A percentile compares a stretch with the other conserved stretches of the same genome.
Conservation (phyloP, 2,113 vertebrate species). For the Petrocephalus microphthalmus region DNA sequence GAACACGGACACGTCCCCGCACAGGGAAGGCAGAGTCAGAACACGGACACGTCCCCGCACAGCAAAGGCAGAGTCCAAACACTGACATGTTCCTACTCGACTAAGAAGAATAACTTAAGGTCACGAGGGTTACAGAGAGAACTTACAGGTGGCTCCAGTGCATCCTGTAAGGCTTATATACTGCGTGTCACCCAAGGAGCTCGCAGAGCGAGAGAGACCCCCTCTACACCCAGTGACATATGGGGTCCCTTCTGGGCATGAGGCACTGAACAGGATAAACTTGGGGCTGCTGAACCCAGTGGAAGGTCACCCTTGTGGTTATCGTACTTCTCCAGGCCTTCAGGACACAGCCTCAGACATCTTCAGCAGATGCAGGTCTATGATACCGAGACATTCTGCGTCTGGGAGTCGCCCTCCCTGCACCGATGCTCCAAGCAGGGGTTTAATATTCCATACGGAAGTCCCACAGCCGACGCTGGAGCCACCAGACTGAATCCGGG, state of each 20-base stretch:
- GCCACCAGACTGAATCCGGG: not conserved
- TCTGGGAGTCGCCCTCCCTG: not conserved
- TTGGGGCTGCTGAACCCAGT: not conserved
- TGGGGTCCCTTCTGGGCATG: not conserved
- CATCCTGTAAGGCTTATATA: not conserved
- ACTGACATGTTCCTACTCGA: too few species aligned
- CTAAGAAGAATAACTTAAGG: not conserved
- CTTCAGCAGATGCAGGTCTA: not conserved
- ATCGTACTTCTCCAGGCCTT: not conserved
- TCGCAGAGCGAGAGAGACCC: not conserved
- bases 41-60: too few species aligned
- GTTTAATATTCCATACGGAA: not conserved
- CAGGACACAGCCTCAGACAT: not conserved
- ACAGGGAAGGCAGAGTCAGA: too few species aligned
- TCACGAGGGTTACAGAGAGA: not conserved
- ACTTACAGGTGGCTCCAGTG: not conserved
- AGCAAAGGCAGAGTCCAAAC: too few species aligned
- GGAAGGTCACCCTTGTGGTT: not conserved
- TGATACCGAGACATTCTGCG: not conserved
- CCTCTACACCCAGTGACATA: not conserved
- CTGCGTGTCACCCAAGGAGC: not conserved
- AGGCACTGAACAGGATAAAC: not conserved
- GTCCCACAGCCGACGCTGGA: not conserved
- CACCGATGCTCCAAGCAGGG: not conserved
- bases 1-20: too few species aligned